Evolutionary conservation across 2,888 invertebrate genomes (phyloP), one percentile per base, ranked within the genome.

Genomic region (Rhagium mordax): DNA sequence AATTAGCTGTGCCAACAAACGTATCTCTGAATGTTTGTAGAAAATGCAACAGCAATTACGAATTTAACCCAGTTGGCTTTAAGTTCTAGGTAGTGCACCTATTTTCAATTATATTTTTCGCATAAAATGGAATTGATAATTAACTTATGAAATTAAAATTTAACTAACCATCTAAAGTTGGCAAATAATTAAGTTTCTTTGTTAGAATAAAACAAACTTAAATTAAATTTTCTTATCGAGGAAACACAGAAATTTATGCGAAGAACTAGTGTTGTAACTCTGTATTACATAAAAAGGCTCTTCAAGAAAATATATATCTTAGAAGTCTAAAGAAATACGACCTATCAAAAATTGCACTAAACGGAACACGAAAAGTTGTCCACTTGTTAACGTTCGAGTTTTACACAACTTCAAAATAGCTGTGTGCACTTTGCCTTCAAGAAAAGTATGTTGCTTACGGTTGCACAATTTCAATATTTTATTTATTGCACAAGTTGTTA

Each of bases 301-400:
- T 68, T 57, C 18, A 33, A 21, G 21, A 24, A 47, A 53, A 59
- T 49, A 68, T 24, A 65, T 18, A 53, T 33, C 53, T 51, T 13
- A n/a, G 55, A 18, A 8, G 53, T n/a, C 15, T 29, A 16, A 47
- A 64, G 49, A 49, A 51, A 49, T 64, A 51, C 24, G 47, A 24
- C 49, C 64, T 51, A 67, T 57, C 55, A 67, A 67, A 67, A 67
- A 18, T 67, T 57, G 67, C 33, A 67, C 47, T 55, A 67, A 67
- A 67, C 24, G 20, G n/a, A 21, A 67, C 53, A 55, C 41, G 41
- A 13, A 29, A 66, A 67, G 67, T 67, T 67, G 67, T 67, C 55
- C 55, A 67, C 41, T 67, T 65, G 65, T 65, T 65, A 65, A 53
- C 41, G 29, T 24, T 18, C 65, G 29, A 65, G 53, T 29, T 53